Evolutionary conservation across 2,113 vertebrate species (phyloP), one percentile per base, ranked within the genome.

Genomic region (Etheostoma spectabile): DNA sequence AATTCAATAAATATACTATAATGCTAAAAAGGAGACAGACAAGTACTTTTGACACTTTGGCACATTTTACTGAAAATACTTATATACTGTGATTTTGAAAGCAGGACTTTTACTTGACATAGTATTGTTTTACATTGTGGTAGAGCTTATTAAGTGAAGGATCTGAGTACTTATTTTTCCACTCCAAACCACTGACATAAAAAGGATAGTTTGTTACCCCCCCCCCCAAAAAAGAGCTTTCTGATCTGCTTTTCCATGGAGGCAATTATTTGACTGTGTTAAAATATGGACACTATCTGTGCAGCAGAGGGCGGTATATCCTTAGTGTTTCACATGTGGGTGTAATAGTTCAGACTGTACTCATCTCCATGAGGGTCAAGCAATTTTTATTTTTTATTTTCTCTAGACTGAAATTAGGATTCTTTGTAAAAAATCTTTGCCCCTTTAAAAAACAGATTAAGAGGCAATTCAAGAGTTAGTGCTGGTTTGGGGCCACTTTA

Each of bases 291-390:
- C 19, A 74, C 8, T 0, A 65, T 64, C 5, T 51, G 16, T 78
- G 24, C 89, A 85, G 61, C 53, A 90, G 87, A 75, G 56, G 89
- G 80, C 63, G 3, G 15, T 68, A 68, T 57, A 63, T 30, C 21
- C 56, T 53, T 49, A 55, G 4, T 38, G 11, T 60, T 67, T 57
- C 42, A 59, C 46, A 16, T 11, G 35, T 65, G 59, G 45, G 27
- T 19, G 0, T 16, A 7, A 4, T 48, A 19, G 30, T 7, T 45
- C 42, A 2, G 38, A 8, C 10, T 30, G 3, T 1, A 21, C 15
- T 68, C 51, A 33, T 59, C n/a, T 42, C 1, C 38, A 61, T n/a
- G 2, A 30, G 22, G 52, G 59, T 42, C n/a, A 38, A 27, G 45
- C 11, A 18, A 35, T 53, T 35, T 15, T 59, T 24, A 3, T 56